These are phyloP conservation scores for Enteromius thamalakanensis DNA, from an alignment of 2,797 vertebrate genomes.

Conservation along the genomic window DNA sequence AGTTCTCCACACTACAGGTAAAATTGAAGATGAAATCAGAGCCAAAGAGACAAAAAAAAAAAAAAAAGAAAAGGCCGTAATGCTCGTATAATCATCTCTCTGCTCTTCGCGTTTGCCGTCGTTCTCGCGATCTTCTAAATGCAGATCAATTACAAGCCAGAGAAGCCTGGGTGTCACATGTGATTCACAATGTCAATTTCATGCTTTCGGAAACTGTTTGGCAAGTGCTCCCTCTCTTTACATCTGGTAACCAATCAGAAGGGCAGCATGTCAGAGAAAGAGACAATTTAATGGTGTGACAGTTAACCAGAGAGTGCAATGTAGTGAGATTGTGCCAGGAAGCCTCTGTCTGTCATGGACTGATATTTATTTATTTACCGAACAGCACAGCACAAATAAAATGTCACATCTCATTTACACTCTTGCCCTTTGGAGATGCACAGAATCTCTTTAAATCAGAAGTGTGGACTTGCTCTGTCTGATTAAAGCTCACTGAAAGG, in stretches of 20 bases:
- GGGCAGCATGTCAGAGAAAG: conserved; percentile 85
- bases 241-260: conserved; percentile 98
- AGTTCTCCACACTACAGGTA: conserved; percentile 79
- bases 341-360: conserved; percentile 89
- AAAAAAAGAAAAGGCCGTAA: conserved; percentile 34
- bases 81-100: conserved; percentile 47
- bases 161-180: conserved; percentile 94
- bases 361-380: conserved; percentile 95
- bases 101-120: conserved; percentile 66
- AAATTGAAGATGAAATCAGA: conserved; percentile 83
- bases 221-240: conserved; percentile 93
- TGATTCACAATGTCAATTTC: conserved; percentile 99
- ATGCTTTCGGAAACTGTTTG: conserved; percentile 94
- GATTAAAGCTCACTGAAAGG: conserved; percentile 79
- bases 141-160: conserved; percentile 94
- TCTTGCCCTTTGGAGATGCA: conserved; percentile 78
- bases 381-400: conserved; percentile 79
- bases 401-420: conserved; percentile 86
- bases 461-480: conserved; percentile 72
- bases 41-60: conserved; percentile 50
- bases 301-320: conserved; percentile 89
- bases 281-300: conserved; percentile 94
- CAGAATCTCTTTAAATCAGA: conserved; percentile 79
- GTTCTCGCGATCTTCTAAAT: conserved; percentile 79
- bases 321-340: conserved; percentile 78